Percentiles rank a stretch among this genome's conserved stretches.
Evolutionary conservation across 2,797 vertebrate genomes (phyloP).

Genomic region (Cossypha niveicapilla): DNA sequence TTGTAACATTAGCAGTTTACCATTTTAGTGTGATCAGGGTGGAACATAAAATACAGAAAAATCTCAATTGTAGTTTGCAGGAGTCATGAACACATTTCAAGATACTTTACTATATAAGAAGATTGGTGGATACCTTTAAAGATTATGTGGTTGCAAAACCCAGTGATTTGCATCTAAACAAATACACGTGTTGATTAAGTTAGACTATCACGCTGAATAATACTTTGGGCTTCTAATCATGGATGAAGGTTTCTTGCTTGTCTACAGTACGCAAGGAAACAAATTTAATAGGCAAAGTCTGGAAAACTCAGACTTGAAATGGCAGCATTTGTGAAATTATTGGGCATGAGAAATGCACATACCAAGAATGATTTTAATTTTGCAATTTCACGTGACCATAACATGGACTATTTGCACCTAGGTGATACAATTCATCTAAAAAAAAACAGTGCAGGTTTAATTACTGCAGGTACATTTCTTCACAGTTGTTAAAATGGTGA

Average conservation of each 20-base stretch:
- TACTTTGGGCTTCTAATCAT: not conserved
- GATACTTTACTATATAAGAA: not conserved
- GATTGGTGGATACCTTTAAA: not conserved
- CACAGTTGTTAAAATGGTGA: not conserved
- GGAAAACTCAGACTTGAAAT: not conserved
- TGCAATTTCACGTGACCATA: not conserved
- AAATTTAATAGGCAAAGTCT: not conserved
- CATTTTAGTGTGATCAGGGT: not conserved
- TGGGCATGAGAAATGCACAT: not conserved
- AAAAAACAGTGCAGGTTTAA: not conserved
- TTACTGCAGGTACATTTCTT: not conserved
- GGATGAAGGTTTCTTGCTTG: not conserved
- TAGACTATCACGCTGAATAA: not conserved
- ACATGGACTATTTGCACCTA: not conserved
- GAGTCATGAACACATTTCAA: not conserved
- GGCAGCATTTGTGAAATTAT: not conserved
- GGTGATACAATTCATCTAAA: not conserved
- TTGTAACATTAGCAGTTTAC: not conserved
- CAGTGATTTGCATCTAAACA: not conserved
- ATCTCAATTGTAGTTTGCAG: not conserved
- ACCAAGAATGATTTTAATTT: not conserved
- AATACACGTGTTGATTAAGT: not conserved
- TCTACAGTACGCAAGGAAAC: rapidly evolving
- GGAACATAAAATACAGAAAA: not conserved
- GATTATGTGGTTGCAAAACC: not conserved